A percentile compares a stretch with the other conserved stretches of the same genome.
Evolutionary conservation across 1,140 invertebrate genomes (phyloP).

Genomic region (Pogonomyrmex barbatus): DNA sequence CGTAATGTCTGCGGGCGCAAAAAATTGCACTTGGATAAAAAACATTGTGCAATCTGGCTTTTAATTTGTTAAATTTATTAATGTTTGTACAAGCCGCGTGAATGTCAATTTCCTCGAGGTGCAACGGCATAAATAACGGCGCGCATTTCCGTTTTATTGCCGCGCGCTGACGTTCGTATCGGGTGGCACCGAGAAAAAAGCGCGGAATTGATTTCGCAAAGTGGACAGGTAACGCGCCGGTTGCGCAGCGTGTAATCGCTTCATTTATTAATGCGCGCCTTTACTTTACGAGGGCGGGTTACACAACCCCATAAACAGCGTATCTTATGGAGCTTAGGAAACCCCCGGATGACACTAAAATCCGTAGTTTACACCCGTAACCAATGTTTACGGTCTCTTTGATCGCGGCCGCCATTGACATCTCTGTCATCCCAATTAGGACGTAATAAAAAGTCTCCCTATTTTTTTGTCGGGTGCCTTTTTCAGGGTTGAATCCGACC

Average conservation of each 20-base stretch:
- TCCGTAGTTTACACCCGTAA: conserved; percentile 84
- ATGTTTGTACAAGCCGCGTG: not conserved
- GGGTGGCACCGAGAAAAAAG: conserved; percentile 9
- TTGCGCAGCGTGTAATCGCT: conserved; percentile 63
- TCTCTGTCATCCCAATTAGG: conserved; percentile 86
- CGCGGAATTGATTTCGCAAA: conserved; percentile 54
- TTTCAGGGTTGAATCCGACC: conserved; percentile 75
- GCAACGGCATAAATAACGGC: conserved; percentile 25
- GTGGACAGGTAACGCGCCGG: conserved; percentile 39
- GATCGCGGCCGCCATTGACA: conserved; percentile 82
- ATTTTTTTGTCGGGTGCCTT: conserved; percentile 69
- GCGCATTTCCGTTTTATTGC: conserved; percentile 37
- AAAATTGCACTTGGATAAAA: not conserved
- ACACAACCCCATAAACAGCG: conserved; percentile 81
- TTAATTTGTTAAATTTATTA: conserved; percentile 24
- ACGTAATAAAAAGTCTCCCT: conserved; percentile 80
- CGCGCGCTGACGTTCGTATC: not conserved
- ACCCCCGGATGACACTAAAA: conserved; percentile 84
- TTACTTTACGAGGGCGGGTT: conserved; percentile 80
- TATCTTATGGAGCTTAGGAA: conserved; percentile 77
- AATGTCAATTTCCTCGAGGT: conserved; percentile 11
- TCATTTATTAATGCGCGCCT: conserved; percentile 78
- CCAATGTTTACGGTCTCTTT: conserved; percentile 81
- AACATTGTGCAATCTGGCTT: not conserved
- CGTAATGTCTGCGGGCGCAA: not conserved